These are phyloP conservation scores for Cydia amplana DNA, from an alignment of 1,140 invertebrate genomes.

Conservation along the genomic window DNA sequence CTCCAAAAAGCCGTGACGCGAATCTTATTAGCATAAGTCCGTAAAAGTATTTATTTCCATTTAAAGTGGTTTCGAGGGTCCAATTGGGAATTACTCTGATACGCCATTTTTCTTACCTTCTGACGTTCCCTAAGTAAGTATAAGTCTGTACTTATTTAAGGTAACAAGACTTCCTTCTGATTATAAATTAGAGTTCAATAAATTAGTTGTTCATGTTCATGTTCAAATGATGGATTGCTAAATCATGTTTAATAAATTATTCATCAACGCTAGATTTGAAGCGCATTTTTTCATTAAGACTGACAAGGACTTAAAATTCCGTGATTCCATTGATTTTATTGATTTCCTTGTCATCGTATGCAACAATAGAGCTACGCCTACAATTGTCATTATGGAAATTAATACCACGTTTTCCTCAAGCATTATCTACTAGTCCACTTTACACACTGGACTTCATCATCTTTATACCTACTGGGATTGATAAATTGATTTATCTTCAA, in stretches of 20 bases:
- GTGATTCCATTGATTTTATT: constrained; percentile 8
- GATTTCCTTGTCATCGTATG: constrained; percentile 23
- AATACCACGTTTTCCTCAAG: constrained; percentile 7
- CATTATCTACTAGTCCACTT: neutral
- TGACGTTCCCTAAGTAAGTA: neutral
- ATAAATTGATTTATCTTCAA: neutral
- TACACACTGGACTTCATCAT: neutral
- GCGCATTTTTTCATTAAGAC: neutral
- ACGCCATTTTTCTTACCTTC: constrained; percentile 1
- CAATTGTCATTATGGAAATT: constrained; percentile 24
- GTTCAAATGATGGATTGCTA: neutral
- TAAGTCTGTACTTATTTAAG: constrained; percentile 1
- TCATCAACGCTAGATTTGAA: neutral
- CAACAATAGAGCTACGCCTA: constrained; percentile 8
- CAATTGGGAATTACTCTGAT: constrained; percentile 19
- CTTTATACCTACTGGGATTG: neutral
- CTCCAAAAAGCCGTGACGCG: neutral
- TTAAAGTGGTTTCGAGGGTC: neutral
- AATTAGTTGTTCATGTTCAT: neutral
- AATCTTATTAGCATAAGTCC: neutral
- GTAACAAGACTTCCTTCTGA: constrained; percentile 10
- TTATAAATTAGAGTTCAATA: neutral
- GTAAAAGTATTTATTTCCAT: neutral
- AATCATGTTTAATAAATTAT: constrained; percentile 21
- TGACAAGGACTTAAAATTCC: neutral